Conservation (phyloP, 2,113 vertebrate genomes). For the Verasper variegatus region DNA sequence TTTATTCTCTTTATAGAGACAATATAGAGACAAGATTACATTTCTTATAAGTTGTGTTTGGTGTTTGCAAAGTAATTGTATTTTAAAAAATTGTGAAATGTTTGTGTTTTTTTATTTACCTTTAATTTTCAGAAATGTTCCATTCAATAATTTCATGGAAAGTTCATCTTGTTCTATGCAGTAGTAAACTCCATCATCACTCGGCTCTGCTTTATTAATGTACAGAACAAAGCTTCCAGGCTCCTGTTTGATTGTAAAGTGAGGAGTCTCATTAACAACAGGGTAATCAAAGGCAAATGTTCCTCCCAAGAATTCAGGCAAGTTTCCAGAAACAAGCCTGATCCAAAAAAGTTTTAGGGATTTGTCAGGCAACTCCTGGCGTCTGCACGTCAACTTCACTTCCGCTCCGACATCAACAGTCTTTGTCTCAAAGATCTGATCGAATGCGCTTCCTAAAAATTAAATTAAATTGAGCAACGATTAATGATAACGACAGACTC, state of each 20-base stretch:
- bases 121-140: slow-evolving; percentile 24
- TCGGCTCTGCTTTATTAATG: slow-evolving; percentile 17
- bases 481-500: too few relatives aligned
- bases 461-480: not conserved
- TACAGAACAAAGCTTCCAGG: slow-evolving; percentile 26
- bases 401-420: slow-evolving; percentile 22
- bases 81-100: too few relatives aligned
- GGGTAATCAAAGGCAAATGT: not conserved
- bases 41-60: too few relatives aligned
- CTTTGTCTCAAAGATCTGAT: not conserved
- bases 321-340: slow-evolving; percentile 28
- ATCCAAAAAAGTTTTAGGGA: slow-evolving; percentile 34
- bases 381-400: slow-evolving; percentile 41
- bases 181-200: slow-evolving; percentile 46
- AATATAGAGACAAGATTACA: too few relatives aligned
- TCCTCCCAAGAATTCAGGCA: slow-evolving; percentile 16
- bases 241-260: not conserved
- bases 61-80: too few relatives aligned
- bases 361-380: not conserved
- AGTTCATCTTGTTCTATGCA: not conserved
- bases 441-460: slow-evolving; percentile 26
- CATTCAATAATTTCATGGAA: not conserved
- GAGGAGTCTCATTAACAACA: not conserved
- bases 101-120: slow-evolving; percentile 34
- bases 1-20: not conserved